Conservation (phyloP, 2,113 vertebrate genomes). For the Oceanites oceanicus region DNA sequence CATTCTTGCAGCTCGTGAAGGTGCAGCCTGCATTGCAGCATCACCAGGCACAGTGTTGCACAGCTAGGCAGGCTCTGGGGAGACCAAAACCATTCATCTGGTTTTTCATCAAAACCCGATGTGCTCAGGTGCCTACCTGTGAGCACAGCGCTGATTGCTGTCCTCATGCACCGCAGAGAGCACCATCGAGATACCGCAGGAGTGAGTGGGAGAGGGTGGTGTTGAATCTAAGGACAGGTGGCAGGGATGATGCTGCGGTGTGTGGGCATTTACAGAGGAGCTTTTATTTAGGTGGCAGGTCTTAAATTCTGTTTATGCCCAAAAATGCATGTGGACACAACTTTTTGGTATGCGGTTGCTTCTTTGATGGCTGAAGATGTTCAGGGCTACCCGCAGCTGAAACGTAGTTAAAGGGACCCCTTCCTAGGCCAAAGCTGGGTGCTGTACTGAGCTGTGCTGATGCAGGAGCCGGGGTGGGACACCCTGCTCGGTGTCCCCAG, state of each 20-base stretch:
- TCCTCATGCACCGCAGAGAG: not conserved
- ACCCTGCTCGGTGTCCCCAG: not conserved
- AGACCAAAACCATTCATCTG: not conserved
- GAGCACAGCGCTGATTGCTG: not conserved
- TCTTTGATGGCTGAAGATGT: not conserved
- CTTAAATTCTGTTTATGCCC: not conserved
- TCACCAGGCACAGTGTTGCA: not conserved
- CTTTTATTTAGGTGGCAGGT: not conserved
- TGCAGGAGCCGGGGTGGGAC: not conserved
- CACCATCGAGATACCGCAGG: rapidly evolving
- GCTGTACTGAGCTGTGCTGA: not conserved
- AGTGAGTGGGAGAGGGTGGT: too few relatives aligned
- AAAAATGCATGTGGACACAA: not conserved
- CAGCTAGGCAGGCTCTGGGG: not conserved
- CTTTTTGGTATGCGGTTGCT: not conserved
- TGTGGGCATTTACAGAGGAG: not conserved
- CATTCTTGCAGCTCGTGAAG: not conserved
- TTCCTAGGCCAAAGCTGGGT: not conserved
- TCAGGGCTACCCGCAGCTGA: not conserved
- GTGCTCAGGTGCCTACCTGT: not conserved
- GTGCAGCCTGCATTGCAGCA: not conserved
- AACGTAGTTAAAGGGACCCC: not conserved
- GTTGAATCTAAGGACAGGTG: not conserved
- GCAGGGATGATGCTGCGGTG: not conserved
- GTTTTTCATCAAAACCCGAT: rapidly evolving